A percentile compares a stretch with the other conserved stretches of the same genome.
These are phyloP conservation scores for Coenonympha arcania DNA, from an alignment of 2,888 invertebrate genomes.

Conservation along the genomic window DNA sequence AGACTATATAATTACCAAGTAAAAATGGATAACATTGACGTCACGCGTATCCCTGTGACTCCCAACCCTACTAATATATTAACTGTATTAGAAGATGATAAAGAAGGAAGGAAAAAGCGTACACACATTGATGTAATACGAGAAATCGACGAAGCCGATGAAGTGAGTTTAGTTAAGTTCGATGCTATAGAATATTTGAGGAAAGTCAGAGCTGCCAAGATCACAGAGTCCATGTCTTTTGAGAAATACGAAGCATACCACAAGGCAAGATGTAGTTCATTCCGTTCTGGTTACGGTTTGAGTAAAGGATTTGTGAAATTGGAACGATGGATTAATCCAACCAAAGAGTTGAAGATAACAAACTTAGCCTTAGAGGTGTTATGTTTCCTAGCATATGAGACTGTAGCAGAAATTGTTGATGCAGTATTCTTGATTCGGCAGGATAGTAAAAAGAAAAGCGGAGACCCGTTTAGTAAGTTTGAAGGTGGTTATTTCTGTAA, in stretches of 20 bases:
- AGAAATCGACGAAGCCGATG: conserved; percentile 72
- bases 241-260: conserved; percentile 83
- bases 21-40: conserved; percentile 69
- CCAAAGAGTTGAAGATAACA: conserved; percentile 76
- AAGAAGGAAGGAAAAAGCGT: conserved; percentile 62
- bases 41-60: conserved; percentile 39
- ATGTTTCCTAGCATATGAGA: conserved; percentile 90
- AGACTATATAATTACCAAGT: conserved; percentile 82
- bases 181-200: conserved; percentile 75
- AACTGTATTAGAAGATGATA: conserved; percentile 67
- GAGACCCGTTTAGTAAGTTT: conserved; percentile 81
- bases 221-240: conserved; percentile 68
- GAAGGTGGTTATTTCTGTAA: conserved; percentile 78
- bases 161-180: conserved; percentile 68
- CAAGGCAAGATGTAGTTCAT: conserved; percentile 84
- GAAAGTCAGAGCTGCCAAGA: conserved; percentile 74
- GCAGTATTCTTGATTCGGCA: conserved; percentile 85
- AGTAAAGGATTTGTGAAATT: conserved; percentile 73
- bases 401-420: conserved; percentile 91
- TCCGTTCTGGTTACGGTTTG: conserved; percentile 68
- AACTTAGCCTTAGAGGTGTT: conserved; percentile 82
- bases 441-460: conserved; percentile 79
- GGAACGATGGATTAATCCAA: conserved; percentile 77
- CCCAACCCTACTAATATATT: conserved; percentile 39
- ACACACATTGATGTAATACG: conserved; percentile 70